Conservation (phyloP, 2,888 invertebrate genomes). For the Synergus itoensis region DNA sequence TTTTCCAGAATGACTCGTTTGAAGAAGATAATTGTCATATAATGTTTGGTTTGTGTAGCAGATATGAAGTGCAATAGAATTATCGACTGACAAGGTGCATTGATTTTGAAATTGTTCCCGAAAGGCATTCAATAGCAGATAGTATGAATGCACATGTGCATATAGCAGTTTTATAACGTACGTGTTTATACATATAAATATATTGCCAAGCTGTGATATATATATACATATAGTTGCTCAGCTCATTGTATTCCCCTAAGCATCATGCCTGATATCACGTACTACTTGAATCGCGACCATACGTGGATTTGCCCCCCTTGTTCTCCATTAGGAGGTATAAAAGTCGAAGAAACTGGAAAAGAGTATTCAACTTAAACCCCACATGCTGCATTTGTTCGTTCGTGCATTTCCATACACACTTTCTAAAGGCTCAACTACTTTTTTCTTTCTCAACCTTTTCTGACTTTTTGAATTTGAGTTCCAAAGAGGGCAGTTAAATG, state of each 20-base stretch:
- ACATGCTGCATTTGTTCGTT: background rate
- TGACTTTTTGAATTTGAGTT: background rate
- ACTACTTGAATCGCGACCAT: background rate
- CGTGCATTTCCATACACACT: background rate
- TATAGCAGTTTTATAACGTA: background rate
- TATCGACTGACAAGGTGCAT: background rate
- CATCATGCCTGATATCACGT: conserved; percentile 11
- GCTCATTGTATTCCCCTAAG: conserved; percentile 1
- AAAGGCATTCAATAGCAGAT: background rate
- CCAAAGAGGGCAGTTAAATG: background rate
- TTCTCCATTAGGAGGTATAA: background rate
- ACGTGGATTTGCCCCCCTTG: background rate
- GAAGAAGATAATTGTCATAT: too few species aligned
- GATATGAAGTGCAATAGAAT: background rate
- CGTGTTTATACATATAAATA: conserved; percentile 3
- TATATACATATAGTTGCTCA: too few species aligned
- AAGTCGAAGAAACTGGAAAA: background rate
- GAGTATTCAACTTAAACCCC: background rate
- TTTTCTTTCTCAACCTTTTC: background rate
- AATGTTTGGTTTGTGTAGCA: background rate
- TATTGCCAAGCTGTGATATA: too few species aligned
- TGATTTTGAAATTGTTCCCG: conserved; percentile 1
- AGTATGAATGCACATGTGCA: background rate
- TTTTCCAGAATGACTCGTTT: too few species aligned
- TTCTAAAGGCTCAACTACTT: background rate